Percentiles rank a stretch among this genome's conserved stretches.
These are phyloP conservation scores for Monochamus saltuarius DNA, from an alignment of 1,140 invertebrate genomes.

Conservation along the genomic window DNA sequence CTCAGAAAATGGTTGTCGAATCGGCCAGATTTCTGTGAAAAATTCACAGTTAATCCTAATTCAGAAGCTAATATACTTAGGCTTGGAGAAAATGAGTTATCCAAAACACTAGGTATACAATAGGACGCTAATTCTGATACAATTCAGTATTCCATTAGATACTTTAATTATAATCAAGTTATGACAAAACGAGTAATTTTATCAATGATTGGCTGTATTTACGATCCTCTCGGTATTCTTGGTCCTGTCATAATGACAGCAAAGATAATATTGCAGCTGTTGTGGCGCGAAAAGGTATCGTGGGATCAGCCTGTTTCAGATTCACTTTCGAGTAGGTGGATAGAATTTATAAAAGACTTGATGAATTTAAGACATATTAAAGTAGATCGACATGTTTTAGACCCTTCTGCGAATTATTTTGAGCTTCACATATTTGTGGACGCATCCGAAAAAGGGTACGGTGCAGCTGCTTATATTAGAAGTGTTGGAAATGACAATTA, in stretches of 20 bases:
- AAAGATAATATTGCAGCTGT: constrained; percentile 9
- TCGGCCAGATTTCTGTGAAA: not conserved
- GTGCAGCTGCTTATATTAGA: not conserved
- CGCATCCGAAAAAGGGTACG: not conserved
- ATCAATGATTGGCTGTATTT: too few relatives aligned
- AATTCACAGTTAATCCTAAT: too few relatives aligned
- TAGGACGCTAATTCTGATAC: too few relatives aligned
- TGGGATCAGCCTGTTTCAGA: constrained; percentile 7
- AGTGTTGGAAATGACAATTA: not conserved
- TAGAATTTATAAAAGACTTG: constrained; percentile 1
- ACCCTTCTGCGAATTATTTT: not conserved
- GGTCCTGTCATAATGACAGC: constrained; percentile 2
- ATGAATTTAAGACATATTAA: not conserved
- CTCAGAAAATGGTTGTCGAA: constrained; percentile 50
- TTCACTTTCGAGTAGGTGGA: not conserved
- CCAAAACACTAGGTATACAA: too few relatives aligned
- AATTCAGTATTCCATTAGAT: too few relatives aligned
- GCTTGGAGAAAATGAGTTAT: too few relatives aligned
- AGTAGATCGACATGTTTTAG: constrained; percentile 4
- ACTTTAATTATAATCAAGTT: too few relatives aligned
- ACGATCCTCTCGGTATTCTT: too few relatives aligned
- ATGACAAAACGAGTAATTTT: too few relatives aligned
- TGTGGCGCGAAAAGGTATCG: constrained; percentile 2
- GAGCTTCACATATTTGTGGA: not conserved
- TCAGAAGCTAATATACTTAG: too few relatives aligned